phyloP scores from a whole-genome alignment of 2,888 invertebrate genomes.

The Pammene aurita region DNA sequence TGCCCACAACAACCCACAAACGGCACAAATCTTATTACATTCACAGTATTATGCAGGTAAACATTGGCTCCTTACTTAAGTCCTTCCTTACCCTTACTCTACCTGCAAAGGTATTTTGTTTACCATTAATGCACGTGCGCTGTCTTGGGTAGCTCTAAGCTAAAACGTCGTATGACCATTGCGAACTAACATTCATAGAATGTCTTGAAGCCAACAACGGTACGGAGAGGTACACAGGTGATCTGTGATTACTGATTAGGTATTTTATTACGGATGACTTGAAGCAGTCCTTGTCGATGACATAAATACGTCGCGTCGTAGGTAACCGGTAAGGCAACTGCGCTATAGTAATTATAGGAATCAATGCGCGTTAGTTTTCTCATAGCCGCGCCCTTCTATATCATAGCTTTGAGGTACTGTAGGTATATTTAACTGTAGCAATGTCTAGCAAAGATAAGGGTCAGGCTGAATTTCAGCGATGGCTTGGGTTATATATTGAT shows the following conservation, averaged over 20 bases:
- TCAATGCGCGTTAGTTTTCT: slow-evolving; percentile 19
- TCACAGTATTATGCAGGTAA: too few relatives aligned
- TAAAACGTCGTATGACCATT: neutral
- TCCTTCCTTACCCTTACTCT: neutral
- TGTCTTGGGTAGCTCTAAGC: neutral
- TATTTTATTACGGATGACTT: slow-evolving; percentile 28
- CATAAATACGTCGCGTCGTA: neutral
- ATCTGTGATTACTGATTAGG: slow-evolving; percentile 29
- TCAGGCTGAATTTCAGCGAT: too few relatives aligned
- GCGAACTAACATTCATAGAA: slow-evolving; percentile 7
- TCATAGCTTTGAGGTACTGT: neutral
- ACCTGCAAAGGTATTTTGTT: slow-evolving; percentile 21
- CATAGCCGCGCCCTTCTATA: slow-evolving; percentile 17
- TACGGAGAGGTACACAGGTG: slow-evolving; percentile 1
- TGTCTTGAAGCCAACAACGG: neutral
- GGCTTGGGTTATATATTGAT: too few relatives aligned
- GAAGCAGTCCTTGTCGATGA: slow-evolving; percentile 31
- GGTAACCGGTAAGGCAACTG: slow-evolving; percentile 15
- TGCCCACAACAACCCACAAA: too few relatives aligned
- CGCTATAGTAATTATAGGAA: slow-evolving; percentile 22
- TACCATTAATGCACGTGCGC: slow-evolving; percentile 21
- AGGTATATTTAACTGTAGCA: too few relatives aligned
- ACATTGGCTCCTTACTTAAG: neutral
- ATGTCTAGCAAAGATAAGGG: neutral
- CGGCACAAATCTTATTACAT: too few relatives aligned